A percentile compares a stretch with the other conserved stretches of the same genome.
These are phyloP conservation scores for Listronotus bonariensis DNA, from an alignment of 1,140 invertebrate genomes.

Conservation along the genomic window DNA sequence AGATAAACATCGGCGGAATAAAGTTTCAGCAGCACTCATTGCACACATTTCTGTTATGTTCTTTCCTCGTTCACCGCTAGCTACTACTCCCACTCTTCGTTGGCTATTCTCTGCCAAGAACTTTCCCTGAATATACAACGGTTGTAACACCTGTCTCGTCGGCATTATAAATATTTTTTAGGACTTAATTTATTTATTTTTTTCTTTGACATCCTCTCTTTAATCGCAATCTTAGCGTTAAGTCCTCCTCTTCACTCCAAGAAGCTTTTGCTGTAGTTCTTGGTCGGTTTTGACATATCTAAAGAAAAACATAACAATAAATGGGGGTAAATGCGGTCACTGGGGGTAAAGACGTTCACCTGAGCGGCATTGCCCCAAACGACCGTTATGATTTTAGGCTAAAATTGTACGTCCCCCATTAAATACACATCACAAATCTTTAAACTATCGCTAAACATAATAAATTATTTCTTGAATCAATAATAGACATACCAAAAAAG, in stretches of 20 bases:
- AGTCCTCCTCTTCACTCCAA: slow-evolving; percentile 15
- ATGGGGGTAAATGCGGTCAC: too few relatives aligned
- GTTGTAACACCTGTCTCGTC: slow-evolving; percentile 44
- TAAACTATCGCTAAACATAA: too few relatives aligned
- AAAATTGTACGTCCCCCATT: not conserved
- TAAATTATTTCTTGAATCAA: too few relatives aligned
- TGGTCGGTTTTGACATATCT: slow-evolving; percentile 28
- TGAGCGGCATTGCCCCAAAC: slow-evolving; percentile 13
- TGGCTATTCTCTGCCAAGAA: slow-evolving; percentile 42
- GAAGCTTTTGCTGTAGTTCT: slow-evolving; percentile 26
- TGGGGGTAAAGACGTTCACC: slow-evolving; percentile 19
- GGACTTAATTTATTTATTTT: slow-evolving; percentile 44
- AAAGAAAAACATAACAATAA: slow-evolving; percentile 20
- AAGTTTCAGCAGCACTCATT: too few relatives aligned
- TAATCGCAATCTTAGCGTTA: slow-evolving; percentile 17
- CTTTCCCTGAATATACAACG: slow-evolving; percentile 39
- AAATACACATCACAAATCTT: too few relatives aligned
- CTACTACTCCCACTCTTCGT: slow-evolving; percentile 49
- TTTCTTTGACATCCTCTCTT: slow-evolving; percentile 22
- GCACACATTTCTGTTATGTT: slow-evolving; percentile 21
- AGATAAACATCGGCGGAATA: too few relatives aligned
- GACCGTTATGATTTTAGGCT: slow-evolving; percentile 15
- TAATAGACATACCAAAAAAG: too few relatives aligned
- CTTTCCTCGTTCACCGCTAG: slow-evolving; percentile 45
- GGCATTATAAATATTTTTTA: slow-evolving; percentile 38